Evolutionary conservation across 2,113 vertebrate genomes (phyloP), one percentile per base, ranked within the genome.

Genomic region (Pogonocichla stellata): DNA sequence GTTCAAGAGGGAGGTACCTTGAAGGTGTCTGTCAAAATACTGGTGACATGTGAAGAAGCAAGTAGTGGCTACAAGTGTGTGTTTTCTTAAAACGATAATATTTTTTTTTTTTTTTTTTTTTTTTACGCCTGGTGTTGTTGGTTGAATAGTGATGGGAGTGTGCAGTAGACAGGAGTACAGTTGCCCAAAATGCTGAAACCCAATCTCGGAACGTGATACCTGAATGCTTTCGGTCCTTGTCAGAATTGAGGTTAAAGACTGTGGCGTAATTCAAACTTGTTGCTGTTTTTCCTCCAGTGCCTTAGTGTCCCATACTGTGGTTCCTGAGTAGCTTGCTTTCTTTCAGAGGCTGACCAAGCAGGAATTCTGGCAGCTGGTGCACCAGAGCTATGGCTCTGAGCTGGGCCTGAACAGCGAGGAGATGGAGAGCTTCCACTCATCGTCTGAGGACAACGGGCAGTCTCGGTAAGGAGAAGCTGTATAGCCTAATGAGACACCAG

Each of bases 321-420:
- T 58, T 93, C 75, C 67, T 95, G 80, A 95, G 80, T 57, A 77
- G 50, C 53, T 94, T 1, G 10, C 94, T 85, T 92, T 78, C 43
- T 97, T 96, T 45, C 97, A 99, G 99, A 97, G 92, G 86, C 95
- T 99, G 94, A 99, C 97, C 82, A 97, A 97, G 80, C 88, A 92
- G 82, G 99, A 99, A 92, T 98, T 99, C 86, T 98, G 98, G 98
- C 99, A 99, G 77, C 98, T 98, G 98, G 98, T 99, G 9, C 99
- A 98, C 95, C 99, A 99, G 97, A 99, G 99, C 96, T 99, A 99
- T 99, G 99, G 99, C 57, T 96, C 97, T 61, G 99, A 99, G 69
- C 96, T 99, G 91, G 99, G 98, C n/a, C 96, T 99, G 97, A 99
- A 97, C 95, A 97, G 98, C 8, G 98, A 99, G 74, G 99, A 99